phyloP scores from a whole-genome alignment of 2,113 vertebrate species.

The Cottus gobio region DNA sequence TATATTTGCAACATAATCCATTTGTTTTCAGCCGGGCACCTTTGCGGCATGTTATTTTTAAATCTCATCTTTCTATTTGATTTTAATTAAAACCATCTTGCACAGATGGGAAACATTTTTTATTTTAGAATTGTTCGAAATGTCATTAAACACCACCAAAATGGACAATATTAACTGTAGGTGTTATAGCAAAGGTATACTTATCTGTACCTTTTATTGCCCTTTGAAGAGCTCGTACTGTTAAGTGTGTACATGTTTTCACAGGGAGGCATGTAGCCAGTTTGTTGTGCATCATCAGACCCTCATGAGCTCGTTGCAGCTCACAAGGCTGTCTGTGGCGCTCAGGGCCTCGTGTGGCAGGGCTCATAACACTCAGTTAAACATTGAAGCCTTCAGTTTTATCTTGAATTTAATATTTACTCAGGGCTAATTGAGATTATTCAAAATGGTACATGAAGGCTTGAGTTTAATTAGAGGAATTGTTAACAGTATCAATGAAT shows the following conservation, averaged over 20 bases:
- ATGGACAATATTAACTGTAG: too few species aligned
- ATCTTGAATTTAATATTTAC: background rate
- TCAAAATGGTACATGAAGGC: background rate
- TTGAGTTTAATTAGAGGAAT: background rate
- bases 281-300: background rate
- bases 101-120: too few species aligned
- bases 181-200: too few species aligned
- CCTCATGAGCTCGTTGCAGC: background rate
- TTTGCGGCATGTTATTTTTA: background rate
- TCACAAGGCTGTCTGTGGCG: background rate
- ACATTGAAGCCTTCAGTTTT: background rate
- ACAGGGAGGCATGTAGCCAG: too few species aligned
- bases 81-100: too few species aligned
- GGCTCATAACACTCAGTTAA: constrained; percentile 6
- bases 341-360: constrained; percentile 5
- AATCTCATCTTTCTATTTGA: background rate
- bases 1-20: background rate
- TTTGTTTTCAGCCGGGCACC: background rate
- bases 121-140: too few species aligned
- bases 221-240: background rate
- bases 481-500: background rate
- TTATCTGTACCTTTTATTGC: background rate
- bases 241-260: background rate
- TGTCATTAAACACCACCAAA: too few species aligned
- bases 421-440: background rate